Conservation (phyloP, 2,113 vertebrate species). For the Phaethornis superciliosus region DNA sequence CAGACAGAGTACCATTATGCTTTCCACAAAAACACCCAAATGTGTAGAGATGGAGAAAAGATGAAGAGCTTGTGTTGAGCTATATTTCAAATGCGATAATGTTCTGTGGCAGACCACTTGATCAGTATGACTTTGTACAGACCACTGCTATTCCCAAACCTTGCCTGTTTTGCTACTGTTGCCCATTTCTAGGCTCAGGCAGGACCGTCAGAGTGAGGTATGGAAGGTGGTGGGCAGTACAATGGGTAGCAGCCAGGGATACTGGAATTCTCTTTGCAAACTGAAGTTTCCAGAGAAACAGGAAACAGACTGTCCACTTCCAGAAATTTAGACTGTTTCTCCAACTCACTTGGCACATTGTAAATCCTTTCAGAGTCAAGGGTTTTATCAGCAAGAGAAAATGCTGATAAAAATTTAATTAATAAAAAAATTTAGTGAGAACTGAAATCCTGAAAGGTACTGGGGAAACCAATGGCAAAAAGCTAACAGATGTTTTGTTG, state of each 20-base stretch:
- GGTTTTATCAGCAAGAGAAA: neutral
- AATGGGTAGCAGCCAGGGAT: neutral
- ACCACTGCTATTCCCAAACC: neutral
- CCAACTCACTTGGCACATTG: neutral
- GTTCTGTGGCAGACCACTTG: neutral
- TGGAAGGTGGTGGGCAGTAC: neutral
- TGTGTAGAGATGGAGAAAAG: neutral
- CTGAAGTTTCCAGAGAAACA: neutral
- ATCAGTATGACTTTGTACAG: neutral
- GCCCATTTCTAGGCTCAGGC: neutral
- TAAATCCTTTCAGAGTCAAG: neutral
- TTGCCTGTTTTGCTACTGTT: neutral
- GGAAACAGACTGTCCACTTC: neutral
- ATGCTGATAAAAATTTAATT: neutral
- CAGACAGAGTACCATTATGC: neutral
- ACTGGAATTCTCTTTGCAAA: neutral
- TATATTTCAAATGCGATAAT: neutral
- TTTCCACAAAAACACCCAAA: neutral
- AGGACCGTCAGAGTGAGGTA: neutral
- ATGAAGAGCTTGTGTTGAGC: neutral
- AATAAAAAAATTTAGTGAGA: neutral
- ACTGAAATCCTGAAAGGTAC: neutral
- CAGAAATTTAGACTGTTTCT: neutral
- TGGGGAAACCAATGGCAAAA: neutral
- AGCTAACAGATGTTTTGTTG: neutral